A percentile compares a stretch with the other conserved stretches of the same genome.
Evolutionary conservation across 2,797 vertebrate species (phyloP).

Genomic region (Chelidonichthys spinosus): DNA sequence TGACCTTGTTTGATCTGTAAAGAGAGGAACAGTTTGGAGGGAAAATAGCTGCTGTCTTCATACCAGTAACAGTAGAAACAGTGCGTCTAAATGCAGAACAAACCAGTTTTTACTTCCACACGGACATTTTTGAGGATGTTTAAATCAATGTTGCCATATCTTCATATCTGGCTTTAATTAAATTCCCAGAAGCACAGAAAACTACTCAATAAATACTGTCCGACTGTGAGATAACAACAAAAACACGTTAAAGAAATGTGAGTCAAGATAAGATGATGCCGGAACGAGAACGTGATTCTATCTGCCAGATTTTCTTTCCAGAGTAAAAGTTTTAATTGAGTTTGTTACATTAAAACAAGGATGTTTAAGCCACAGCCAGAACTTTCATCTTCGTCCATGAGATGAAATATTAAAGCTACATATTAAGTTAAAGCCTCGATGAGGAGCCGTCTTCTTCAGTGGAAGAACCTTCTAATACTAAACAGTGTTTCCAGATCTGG

Average conservation of each 20-base stretch:
- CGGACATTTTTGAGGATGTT: constrained; percentile 6
- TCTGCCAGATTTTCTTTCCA: not conserved
- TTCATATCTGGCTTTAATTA: constrained; percentile 13
- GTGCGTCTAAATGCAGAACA: not conserved
- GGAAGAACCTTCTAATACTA: not conserved
- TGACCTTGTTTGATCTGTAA: not conserved
- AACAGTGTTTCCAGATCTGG: not conserved
- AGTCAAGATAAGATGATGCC: not conserved
- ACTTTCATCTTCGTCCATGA: not conserved
- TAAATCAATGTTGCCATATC: not conserved
- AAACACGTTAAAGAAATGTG: not conserved
- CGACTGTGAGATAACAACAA: constrained; percentile 5
- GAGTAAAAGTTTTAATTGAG: not conserved
- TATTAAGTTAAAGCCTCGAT: not conserved
- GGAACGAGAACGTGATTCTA: not conserved
- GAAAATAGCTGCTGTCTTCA: constrained; percentile 3
- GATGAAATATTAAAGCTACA: not conserved
- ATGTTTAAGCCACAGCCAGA: not conserved
- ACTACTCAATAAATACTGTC: constrained; percentile 5
- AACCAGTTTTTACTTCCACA: not conserved
- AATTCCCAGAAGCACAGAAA: constrained; percentile 8
- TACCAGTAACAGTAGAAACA: not conserved
- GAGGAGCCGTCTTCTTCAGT: not conserved
- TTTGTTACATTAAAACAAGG: not conserved
- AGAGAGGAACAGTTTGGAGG: not conserved